Evolutionary conservation across 2,888 invertebrate species (phyloP).

Genomic region (Ectropis crepuscularia): DNA sequence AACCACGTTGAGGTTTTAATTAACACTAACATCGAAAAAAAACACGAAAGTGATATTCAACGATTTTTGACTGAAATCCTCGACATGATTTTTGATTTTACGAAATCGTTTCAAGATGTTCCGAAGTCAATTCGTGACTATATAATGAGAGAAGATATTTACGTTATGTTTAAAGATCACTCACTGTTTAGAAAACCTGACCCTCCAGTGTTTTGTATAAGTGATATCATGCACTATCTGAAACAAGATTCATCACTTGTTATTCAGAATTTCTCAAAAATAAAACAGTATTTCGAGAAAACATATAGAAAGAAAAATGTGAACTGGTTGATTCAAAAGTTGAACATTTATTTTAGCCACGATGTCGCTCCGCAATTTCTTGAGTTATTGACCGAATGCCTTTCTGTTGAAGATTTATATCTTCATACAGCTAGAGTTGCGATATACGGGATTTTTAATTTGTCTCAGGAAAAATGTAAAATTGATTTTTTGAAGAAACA

Average conservation of each 20-base stretch:
- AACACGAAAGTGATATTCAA: background rate
- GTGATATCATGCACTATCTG: slow-evolving; percentile 18
- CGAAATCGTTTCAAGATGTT: slow-evolving; percentile 28
- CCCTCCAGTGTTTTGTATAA: background rate
- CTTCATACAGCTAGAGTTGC: slow-evolving; percentile 34
- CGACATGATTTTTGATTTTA: slow-evolving; percentile 19
- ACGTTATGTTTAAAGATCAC: slow-evolving; percentile 9
- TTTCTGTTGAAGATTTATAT: slow-evolving; percentile 17
- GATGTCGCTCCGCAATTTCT: slow-evolving; percentile 29
- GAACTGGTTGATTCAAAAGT: slow-evolving; percentile 26
- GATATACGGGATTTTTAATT: slow-evolving; percentile 55
- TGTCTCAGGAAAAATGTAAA: slow-evolving; percentile 50
- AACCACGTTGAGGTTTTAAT: slow-evolving; percentile 37
- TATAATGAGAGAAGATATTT: slow-evolving; percentile 15
- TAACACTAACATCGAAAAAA: slow-evolving; percentile 53
- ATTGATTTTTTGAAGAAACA: slow-evolving; percentile 53
- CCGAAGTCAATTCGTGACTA: slow-evolving; percentile 11
- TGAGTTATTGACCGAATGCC: slow-evolving; percentile 27
- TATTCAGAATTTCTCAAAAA: slow-evolving; percentile 4
- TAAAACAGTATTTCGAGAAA: slow-evolving; percentile 23
- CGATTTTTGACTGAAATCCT: slow-evolving; percentile 4
- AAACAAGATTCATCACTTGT: slow-evolving; percentile 31
- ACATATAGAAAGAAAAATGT: background rate
- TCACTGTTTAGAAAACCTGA: slow-evolving; percentile 1
- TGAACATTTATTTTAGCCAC: slow-evolving; percentile 28